Evolutionary conservation across 2,113 vertebrate species (phyloP), one percentile per base, ranked within the genome.

Genomic region (Mustelus asterias): DNA sequence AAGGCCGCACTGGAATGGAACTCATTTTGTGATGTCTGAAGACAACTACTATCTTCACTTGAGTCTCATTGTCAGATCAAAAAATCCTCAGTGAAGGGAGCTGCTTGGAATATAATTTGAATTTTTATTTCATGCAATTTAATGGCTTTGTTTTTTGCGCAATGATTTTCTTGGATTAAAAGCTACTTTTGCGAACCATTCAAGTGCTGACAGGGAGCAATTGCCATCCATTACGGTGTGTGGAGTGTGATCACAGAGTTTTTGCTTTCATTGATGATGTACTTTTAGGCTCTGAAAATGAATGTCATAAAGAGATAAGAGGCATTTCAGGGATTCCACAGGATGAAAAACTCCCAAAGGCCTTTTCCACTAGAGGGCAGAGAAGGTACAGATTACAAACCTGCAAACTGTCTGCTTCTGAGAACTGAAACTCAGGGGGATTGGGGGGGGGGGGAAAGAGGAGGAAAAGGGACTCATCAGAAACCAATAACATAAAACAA

Each of bases 301-400:
- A 63, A 92, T 63, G 16, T 37, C 60, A 93, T 22, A 8, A 65
- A 65, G 37, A 65, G 26, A 63, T 20, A 16, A 8, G n/a, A 92
- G 48, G 48, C 29, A 37, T 63, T 63, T 92, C 89, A 63, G 33
- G 33, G 89, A 48, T 48, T 29, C 41, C 37, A 11, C 20, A 22
- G 37, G 26, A 26, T 44, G 41, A 72, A 26, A 93, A 70, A 4
- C 26, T 95, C 94, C 4, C 67, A 0, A 72, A 72, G 69, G 44
- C 5, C 44, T 94, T 54, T 18, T 13, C 94, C 94, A 95, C 94
- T 72, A 95, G 94, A 95, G 94, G 94, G 94, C 94, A 95, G 94
- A 54, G 26, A 72, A 95, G 13, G 67, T 54, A 95, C 44, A 70
- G 94, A 76, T 48, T 72, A 54, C 11, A 37, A n/a, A 93, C 5